Evolutionary conservation across 2,113 vertebrate genomes (phyloP).

Genomic region (Sinocyclocheilus anophthalmus): DNA sequence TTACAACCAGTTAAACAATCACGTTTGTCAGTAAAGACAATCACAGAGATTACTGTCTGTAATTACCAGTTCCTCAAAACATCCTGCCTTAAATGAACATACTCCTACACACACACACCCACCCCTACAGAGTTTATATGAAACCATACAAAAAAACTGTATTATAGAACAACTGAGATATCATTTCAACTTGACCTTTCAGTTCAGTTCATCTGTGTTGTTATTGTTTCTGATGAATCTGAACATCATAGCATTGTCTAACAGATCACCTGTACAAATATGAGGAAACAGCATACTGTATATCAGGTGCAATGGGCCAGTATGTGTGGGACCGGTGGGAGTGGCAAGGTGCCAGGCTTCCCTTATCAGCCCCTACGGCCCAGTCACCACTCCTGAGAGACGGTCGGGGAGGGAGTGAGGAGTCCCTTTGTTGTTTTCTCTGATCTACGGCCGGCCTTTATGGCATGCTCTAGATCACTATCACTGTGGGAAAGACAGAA

Average conservation of each 20-base stretch:
- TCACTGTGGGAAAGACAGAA: slow-evolving; percentile 63
- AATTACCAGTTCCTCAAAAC: slow-evolving; percentile 32
- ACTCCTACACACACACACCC: not conserved
- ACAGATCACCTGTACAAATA: slow-evolving; percentile 23
- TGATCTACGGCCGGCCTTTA: slow-evolving; percentile 58
- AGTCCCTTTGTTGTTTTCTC: slow-evolving; percentile 59
- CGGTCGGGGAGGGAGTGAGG: slow-evolving; percentile 40
- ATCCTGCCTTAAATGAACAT: slow-evolving; percentile 29
- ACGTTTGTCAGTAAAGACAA: slow-evolving; percentile 3
- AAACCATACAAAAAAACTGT: not conserved
- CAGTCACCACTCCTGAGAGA: slow-evolving; percentile 45
- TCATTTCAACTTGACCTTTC: not conserved
- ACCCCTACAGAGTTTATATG: not conserved
- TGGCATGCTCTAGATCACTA: slow-evolving; percentile 61
- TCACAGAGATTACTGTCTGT: slow-evolving; percentile 10
- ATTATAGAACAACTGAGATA: not conserved
- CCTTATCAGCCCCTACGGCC: slow-evolving; percentile 53
- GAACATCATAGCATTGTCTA: not conserved
- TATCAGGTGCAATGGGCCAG: slow-evolving; percentile 40
- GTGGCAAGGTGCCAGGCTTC: slow-evolving; percentile 48
- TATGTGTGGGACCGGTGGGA: slow-evolving; percentile 26
- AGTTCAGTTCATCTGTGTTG: not conserved
- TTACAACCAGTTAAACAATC: slow-evolving; percentile 29
- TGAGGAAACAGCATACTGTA: slow-evolving; percentile 16
- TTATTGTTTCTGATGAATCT: not conserved